Conservation (phyloP, 2,888 invertebrate species). For the Sepiola atlantica region DNA sequence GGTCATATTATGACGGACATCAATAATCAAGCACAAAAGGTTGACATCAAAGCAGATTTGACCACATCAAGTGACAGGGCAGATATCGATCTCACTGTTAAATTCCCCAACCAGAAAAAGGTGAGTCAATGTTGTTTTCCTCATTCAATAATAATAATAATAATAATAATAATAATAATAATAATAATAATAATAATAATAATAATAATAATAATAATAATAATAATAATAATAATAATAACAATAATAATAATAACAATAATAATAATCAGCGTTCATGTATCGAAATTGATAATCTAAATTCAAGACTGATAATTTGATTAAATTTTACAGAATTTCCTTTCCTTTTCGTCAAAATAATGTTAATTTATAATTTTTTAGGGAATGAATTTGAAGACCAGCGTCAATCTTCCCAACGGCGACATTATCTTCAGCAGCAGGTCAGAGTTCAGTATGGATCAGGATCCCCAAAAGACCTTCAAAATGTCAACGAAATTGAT, state of each 20-base stretch:
- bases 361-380: not conserved
- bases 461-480: not conserved
- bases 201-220: not conserved
- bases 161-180: not conserved
- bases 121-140: not conserved
- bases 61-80: not conserved
- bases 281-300: not conserved
- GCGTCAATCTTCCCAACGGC: not conserved
- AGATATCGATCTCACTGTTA: not conserved
- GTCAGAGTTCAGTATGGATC: not conserved
- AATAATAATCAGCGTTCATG: not conserved
- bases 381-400: constrained; percentile 16
- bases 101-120: constrained; percentile 33
- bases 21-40: not conserved
- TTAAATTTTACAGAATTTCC: not conserved
- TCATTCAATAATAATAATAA: not conserved
- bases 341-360: not conserved
- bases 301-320: not conserved
- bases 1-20: not conserved
- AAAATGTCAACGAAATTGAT: not conserved
- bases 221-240: not conserved
- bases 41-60: not conserved
- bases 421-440: not conserved
- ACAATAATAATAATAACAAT: not conserved
- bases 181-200: not conserved